Evolutionary conservation across 2,113 vertebrate genomes (phyloP), one percentile per base, ranked within the genome.

Genomic region (Manacus vitellinus): DNA sequence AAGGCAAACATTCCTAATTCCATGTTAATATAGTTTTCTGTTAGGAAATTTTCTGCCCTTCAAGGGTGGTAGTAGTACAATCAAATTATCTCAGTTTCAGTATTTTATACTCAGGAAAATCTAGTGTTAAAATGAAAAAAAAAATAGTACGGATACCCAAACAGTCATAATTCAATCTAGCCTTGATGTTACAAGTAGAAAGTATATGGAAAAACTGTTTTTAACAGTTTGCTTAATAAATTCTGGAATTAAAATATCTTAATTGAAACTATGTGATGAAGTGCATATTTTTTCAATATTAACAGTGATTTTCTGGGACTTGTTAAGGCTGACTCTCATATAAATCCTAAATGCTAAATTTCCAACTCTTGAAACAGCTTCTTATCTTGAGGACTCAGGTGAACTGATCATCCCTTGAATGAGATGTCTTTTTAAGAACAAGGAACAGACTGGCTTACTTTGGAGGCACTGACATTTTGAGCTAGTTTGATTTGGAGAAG

Each of bases 391-490:
- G 47, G 19, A 78, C 59, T 94, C 73, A 78, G 30, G 14, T 88
- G 56, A 88, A 87, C 30, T 37, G 52, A 62, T 86, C 59, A 86
- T 74, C 35, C 51, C 30, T 77, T 85, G 27, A 92, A 88, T 51
- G 23, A 25, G 24, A 55, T 56, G 85, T 30, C 35, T 49, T 73
- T 79, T 92, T 79, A 93, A 88, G 54, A 73, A 85, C 8, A 28
- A 49, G 27, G 49, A 88, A 79, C 27, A 83, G 54, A 58, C 18
- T 43, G 47, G 10, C 46, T 73, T 84, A 84, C 55, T 81, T 87
- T 56, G 52, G 43, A 92, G 51, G 30, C 17, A 52, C 24, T 92
- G 91, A 91, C 61, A 78, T 92, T 90, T 93, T 92, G 41, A 93
- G 61, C 68, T 82, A 47, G 63, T 78, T 89, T 91, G 62, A 92